A percentile compares a stretch with the other conserved stretches of the same genome.
These are phyloP conservation scores for Cathartes aura DNA, from an alignment of 2,113 vertebrate species.

Conservation along the genomic window DNA sequence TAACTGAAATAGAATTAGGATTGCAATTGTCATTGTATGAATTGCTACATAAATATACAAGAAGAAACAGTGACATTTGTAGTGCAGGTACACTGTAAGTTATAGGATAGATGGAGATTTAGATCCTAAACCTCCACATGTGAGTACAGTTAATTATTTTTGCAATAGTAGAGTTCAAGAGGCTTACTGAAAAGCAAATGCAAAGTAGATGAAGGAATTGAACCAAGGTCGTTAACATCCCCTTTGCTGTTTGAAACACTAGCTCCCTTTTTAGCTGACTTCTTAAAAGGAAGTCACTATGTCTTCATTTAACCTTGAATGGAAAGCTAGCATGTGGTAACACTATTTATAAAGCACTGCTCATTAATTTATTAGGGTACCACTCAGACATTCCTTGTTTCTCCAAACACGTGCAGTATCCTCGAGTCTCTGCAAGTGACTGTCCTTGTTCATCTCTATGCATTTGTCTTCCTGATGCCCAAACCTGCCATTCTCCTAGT, in stretches of 20 bases:
- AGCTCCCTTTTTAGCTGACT: not conserved
- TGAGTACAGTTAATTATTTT: not conserved
- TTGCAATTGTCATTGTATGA: not conserved
- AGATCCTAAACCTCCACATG: not conserved
- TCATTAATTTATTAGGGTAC: conserved; percentile 11
- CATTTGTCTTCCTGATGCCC: not conserved
- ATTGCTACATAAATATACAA: not conserved
- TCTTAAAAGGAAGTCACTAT: not conserved
- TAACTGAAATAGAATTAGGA: not conserved
- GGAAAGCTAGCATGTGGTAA: not conserved
- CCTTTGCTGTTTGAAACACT: not conserved
- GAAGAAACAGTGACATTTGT: not conserved
- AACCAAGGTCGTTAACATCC: not conserved
- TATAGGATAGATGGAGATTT: not conserved
- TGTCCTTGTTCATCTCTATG: not conserved
- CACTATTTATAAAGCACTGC: not conserved
- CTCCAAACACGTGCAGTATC: not conserved
- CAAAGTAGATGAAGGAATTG: not conserved
- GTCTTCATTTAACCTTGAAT: not conserved
- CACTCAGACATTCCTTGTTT: not conserved
- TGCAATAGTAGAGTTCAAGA: not conserved
- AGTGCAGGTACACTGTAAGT: not conserved
- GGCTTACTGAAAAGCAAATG: not conserved
- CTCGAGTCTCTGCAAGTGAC: not conserved
- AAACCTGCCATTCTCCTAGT: not conserved